Conservation (phyloP, 2,113 vertebrate species). For the Sylvietta virens region DNA sequence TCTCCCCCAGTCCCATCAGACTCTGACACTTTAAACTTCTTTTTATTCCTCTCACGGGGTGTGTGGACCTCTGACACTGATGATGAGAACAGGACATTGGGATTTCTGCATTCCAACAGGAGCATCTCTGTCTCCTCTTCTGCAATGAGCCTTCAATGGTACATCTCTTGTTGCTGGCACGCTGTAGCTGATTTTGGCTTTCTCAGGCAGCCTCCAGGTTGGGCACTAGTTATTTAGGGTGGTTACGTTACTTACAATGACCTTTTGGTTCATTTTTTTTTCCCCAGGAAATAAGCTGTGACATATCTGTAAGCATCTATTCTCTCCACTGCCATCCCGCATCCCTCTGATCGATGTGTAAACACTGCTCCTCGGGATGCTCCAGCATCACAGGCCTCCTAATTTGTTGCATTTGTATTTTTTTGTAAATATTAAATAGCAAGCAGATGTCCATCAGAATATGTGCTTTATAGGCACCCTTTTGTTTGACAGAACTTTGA, state of each 20-base stretch:
- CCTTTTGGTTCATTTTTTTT: neutral
- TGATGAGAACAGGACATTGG: neutral
- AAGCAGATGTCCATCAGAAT: conserved; percentile 55
- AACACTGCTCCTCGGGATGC: neutral
- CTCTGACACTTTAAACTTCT: neutral
- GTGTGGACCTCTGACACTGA: neutral
- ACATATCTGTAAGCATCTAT: neutral
- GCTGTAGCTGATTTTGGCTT: neutral
- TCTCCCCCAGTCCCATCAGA: rapidly evolving
- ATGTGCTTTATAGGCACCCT: neutral
- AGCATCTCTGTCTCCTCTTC: neutral
- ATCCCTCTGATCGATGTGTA: neutral
- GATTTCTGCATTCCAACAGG: neutral
- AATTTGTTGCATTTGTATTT: conserved; percentile 23
- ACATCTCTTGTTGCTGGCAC: neutral
- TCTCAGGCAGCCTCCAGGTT: neutral
- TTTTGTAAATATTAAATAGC: conserved; percentile 37
- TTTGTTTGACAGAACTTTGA: conserved; percentile 36
- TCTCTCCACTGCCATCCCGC: neutral
- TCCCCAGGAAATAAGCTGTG: neutral
- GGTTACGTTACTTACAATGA: neutral
- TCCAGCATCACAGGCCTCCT: neutral
- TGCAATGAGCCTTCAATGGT: neutral
- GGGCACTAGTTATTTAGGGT: neutral
- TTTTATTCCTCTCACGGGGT: rapidly evolving